Conservation (phyloP, 2,113 vertebrate species). For the Crotalus helleri region DNA sequence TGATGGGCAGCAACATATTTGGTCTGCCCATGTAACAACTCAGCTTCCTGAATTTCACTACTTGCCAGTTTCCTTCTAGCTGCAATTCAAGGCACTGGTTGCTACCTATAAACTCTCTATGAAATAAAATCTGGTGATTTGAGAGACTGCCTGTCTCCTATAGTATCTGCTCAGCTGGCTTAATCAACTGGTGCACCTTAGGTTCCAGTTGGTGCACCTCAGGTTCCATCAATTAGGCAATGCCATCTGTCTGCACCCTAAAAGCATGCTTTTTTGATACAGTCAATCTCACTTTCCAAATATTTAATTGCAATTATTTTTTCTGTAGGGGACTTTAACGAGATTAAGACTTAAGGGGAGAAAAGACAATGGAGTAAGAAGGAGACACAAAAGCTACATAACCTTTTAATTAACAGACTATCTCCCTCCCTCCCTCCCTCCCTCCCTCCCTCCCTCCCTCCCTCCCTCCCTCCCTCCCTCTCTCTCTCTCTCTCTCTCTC, state of each 20-base stretch:
- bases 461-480: too few relatives aligned
- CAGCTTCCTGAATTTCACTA: not conserved
- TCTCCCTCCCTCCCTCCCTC: too few relatives aligned
- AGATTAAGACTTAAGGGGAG: not conserved
- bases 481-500: too few relatives aligned
- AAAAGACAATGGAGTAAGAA: not conserved
- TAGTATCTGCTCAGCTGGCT: not conserved
- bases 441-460: too few relatives aligned
- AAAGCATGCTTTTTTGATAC: not conserved
- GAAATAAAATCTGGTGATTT: not conserved
- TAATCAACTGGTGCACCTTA: not conserved
- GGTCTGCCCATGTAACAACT: not conserved
- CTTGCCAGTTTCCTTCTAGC: not conserved
- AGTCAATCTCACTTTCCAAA: not conserved
- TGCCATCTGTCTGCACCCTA: not conserved
- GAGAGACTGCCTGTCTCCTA: not conserved
- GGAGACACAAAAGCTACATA: not conserved
- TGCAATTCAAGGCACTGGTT: not conserved
- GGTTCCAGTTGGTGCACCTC: not conserved
- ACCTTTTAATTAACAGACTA: not conserved
- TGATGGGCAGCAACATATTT: not conserved
- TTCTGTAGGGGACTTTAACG: not conserved
- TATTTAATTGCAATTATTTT: not conserved
- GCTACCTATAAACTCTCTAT: not conserved
- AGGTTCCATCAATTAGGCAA: not conserved